Evolutionary conservation across 2,888 invertebrate genomes (phyloP), one percentile per base, ranked within the genome.

Genomic region (Andrena dorsata): DNA sequence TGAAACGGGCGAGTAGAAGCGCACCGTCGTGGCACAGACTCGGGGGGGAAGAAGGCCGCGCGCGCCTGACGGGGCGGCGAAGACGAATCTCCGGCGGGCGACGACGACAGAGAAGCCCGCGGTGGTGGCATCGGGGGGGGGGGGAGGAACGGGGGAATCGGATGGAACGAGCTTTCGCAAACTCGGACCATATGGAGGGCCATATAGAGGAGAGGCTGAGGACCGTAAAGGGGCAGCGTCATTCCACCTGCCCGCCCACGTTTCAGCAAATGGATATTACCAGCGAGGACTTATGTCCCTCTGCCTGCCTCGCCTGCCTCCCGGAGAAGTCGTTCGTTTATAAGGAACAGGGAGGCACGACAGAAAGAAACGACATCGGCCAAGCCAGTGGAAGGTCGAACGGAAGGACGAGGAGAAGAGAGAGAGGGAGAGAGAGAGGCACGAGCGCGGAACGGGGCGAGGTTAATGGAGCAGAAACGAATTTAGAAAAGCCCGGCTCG

Each of bases 391-490:
- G 64, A 61, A 71, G 64, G 61, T 58, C 58, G 32, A 58, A 53
- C 47, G 56, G 32, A 53, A 30, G 60, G 26, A 49, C 7, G 61
- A 68, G 32, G 56, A n/a, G 63, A 13, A 41, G 41, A 41, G 2
- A 3, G 23, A 7, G 66, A 49, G 56, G 65, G 26, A 26, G 56
- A 41, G 26, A 75, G 58, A 64, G 76, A 77, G 77, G 69, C 64
- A 82, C 53, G 69, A 66, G 74, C 64, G 69, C 53, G 82, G 75
- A 86, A 88, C 84, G 88, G 84, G 86, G 70, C 82, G 84, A 74
- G 83, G 87, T 91, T 92, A 92, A 92, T 92, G 91, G 92, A 90
- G 90, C 86, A 87, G 91, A 92, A 91, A 90, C 84, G 91, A 92
- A 92, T 92, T 91, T 90, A 89, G 90, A 92, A 91, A 91, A 85